These are phyloP conservation scores for Himalopsyche japonica DNA, from an alignment of 2,888 invertebrate genomes.

Conservation along the genomic window DNA sequence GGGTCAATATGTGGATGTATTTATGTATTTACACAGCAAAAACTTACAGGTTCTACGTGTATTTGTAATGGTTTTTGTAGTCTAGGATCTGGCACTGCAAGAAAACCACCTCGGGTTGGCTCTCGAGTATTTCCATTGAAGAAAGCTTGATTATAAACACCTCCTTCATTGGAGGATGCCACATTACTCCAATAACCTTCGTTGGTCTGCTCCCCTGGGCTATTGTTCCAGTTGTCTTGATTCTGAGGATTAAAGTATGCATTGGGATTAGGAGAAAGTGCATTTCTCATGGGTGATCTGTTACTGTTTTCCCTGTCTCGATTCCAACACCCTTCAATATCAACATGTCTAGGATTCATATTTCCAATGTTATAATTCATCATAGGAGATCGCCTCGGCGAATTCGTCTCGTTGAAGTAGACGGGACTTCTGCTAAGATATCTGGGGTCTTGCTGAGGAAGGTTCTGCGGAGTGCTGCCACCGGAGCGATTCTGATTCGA, in stretches of 20 bases:
- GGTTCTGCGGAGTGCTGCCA: conserved; percentile 47
- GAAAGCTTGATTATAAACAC: conserved; percentile 40
- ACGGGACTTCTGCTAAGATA: conserved; percentile 51
- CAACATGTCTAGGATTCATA: conserved; percentile 58
- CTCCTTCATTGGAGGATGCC: conserved; percentile 29
- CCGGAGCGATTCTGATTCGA: conserved; percentile 44
- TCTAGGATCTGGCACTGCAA: conserved; percentile 48
- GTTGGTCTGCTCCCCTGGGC: conserved; percentile 27
- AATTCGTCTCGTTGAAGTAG: conserved; percentile 56
- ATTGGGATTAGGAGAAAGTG: conserved; percentile 41
- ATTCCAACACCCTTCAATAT: conserved; percentile 54
- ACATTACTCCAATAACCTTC: conserved; percentile 27
- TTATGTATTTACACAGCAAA: neutral
- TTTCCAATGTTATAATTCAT: conserved; percentile 59
- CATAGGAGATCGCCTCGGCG: conserved; percentile 56
- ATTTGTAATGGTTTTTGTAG: conserved; percentile 63
- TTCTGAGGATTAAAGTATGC: conserved; percentile 40
- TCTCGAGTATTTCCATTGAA: conserved; percentile 51
- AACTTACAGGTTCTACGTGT: conserved; percentile 72
- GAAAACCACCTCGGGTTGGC: conserved; percentile 44
- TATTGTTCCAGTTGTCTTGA: conserved; percentile 38
- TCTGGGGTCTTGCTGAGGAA: conserved; percentile 50
- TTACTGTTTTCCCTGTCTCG: conserved; percentile 49
- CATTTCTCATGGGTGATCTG: conserved; percentile 50
- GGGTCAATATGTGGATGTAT: neutral